Base-by-base conservation (phyloP, 2,113 vertebrate genomes). In the Archilochus colubris region DNA sequence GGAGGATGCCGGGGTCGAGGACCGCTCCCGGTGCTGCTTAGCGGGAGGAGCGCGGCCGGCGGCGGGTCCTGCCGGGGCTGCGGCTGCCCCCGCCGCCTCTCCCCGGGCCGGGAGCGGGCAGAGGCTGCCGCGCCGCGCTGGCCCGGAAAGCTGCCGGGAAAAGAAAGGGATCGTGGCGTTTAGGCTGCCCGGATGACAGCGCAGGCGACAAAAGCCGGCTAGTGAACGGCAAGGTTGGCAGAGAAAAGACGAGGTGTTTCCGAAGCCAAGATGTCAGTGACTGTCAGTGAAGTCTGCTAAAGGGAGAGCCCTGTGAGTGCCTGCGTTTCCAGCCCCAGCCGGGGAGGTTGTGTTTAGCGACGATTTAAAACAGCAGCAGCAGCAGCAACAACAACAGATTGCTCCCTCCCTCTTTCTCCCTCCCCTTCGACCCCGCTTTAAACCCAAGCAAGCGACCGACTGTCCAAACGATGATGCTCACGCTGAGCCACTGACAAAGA, bases 151-250 rank as follows among this genome's bases (percentile, higher is more conserved):
- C 93, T 43, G 90, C 89, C 25, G 95, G 96, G 82, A 91, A 55
- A n/a, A 38, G 54, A 59, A n/a, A 24, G 63, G 72, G 67, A n/a
- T 30, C 19, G 54, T 12, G 57, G 5, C 20, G 5, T 20, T 82
- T 82, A 14, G 55, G 54, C 82, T 50, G 85, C 91, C 82, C 9
- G 79, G 43, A 43, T 88, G 97, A 89, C 84, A 50, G 85, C 58
- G 72, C 92, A 51, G 59, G 9, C 82, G 14, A 57, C 79, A 24
- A 20, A 23, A 81, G 79, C 51, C 1, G 76, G 83, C 31, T 76
- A 88, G 85, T 91, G 97, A 88, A 93, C 76, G 96, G 96, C 73
- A 10, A 81, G 84, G 93, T 77, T 76, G 66, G 86, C 64, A 1
- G 84, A 46, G 24, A 70, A 79, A 36, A 89, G 86, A 73, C 54